Evolutionary conservation across 1,140 invertebrate genomes (phyloP), one percentile per base, ranked within the genome.

Genomic region (Zaprionus inermis): DNA sequence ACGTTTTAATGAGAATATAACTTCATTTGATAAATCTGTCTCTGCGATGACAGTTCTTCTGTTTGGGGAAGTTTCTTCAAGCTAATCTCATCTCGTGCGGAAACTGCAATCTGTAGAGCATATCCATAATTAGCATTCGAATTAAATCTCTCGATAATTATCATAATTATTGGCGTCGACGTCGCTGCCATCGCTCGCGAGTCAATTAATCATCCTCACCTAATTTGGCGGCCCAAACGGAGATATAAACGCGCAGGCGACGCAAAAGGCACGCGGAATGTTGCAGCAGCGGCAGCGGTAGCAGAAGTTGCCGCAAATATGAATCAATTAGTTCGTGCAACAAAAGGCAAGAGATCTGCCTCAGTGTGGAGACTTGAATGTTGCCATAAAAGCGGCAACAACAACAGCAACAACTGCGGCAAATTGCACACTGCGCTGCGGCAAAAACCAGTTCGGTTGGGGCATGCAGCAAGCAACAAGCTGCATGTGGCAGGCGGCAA

Each of bases 271-370:
- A 76, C 82, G 24, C 59, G 68, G 58, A 85, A 86, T 76, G 51
- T 54, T 54, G 51, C 51, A 49, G 44, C 16, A 22, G 44, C 61
- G 41, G 81, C 81, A 78, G 66, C 67, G 12, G 32, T 49, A 59
- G 38, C 38, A 78, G 79, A 82, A 71, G 57, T 63, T 56, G 72
- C 51, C 84, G 55, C 82, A 88, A 88, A 88, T 88, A 88, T 88
- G 80, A 88, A 88, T 89, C 80, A 88, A 88, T 88, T 88, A 84
- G 82, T 80, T 88, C 61, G 71, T 79, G 76, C 83, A 88, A 79
- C 82, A 88, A 86, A 86, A 88, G 83, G 80, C 84, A 88, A 84
- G 69, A 73, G 73, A 69, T 79, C 51, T 58, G 34, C 72, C 66
- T 44, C 14, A 5, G 38, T 54, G 46, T 12, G 71, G 18, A 66